These are phyloP conservation scores for Polypterus bichir DNA, from an alignment of 2,113 vertebrate genomes.

Conservation along the genomic window DNA sequence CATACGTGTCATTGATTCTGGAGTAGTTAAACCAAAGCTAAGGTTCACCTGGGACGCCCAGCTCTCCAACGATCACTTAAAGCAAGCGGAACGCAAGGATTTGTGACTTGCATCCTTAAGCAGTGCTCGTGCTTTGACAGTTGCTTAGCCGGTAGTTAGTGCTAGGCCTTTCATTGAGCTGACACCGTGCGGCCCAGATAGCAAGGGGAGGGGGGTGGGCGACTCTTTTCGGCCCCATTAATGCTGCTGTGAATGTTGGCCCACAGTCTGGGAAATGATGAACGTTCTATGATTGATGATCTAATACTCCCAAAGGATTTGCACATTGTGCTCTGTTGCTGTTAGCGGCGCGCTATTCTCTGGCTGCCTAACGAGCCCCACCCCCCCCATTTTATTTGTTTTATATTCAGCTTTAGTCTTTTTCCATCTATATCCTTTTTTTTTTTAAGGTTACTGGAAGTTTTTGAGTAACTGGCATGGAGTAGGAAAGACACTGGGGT, in stretches of 20 bases:
- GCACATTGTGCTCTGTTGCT: constrained; percentile 25
- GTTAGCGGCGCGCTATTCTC: constrained; percentile 15
- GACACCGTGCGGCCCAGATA: constrained; percentile 39
- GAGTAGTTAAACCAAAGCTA: constrained; percentile 44
- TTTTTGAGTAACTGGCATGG: too few relatives aligned
- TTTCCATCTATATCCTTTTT: too few relatives aligned
- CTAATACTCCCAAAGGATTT: constrained; percentile 39
- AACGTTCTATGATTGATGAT: constrained; percentile 68
- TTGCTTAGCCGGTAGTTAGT: constrained; percentile 43
- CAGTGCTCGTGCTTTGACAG: constrained; percentile 38
- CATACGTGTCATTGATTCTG: constrained; percentile 43
- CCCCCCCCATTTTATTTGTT: constrained; percentile 1
- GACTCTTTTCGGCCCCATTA: constrained; percentile 42
- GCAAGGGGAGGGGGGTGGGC: constrained; percentile 17
- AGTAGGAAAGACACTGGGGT: too few relatives aligned
- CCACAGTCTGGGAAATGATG: constrained; percentile 49
- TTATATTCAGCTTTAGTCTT: too few relatives aligned
- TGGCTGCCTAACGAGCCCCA: constrained; percentile 3
- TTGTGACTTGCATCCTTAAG: constrained; percentile 41
- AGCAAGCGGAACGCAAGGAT: constrained; percentile 33
- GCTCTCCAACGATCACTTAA: constrained; percentile 32
- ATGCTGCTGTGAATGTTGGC: constrained; percentile 41
- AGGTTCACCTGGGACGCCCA: constrained; percentile 44
- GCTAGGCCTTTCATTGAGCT: constrained; percentile 40
- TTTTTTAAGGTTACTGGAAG: too few relatives aligned